A percentile compares a stretch with the other conserved stretches of the same genome.
phyloP scores from a whole-genome alignment of 1,140 invertebrate genomes.

The Rhopalosiphum maidis region DNA sequence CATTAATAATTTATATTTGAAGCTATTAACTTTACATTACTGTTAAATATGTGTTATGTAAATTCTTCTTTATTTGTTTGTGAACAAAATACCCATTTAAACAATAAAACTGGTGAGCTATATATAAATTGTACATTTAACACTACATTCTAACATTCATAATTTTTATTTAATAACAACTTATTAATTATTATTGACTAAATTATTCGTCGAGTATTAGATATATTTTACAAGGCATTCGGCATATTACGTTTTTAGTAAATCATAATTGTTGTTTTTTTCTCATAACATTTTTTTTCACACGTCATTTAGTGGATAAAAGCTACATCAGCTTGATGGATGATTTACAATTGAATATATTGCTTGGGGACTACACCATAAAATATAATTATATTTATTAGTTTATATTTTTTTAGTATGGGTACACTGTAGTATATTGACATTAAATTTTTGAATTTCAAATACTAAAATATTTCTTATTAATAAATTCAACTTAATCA shows the following conservation, averaged over 20 bases:
- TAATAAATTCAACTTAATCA: not conserved
- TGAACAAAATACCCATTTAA: slow-evolving; percentile 8
- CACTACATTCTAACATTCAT: not conserved
- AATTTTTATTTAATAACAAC: not conserved
- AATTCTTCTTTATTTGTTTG: slow-evolving; percentile 39
- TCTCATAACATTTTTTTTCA: not conserved
- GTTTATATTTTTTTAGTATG: not conserved
- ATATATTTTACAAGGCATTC: slow-evolving; percentile 45
- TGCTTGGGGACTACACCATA: not conserved
- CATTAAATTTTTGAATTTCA: not conserved
- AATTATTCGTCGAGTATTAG: slow-evolving; percentile 44
- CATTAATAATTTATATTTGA: not conserved
- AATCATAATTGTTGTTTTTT: not conserved
- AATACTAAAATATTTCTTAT: not conserved
- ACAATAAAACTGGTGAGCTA: slow-evolving; percentile 16
- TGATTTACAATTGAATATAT: not conserved
- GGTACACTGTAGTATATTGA: not conserved
- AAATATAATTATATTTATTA: not conserved
- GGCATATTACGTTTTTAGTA: slow-evolving; percentile 16
- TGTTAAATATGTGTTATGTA: slow-evolving; percentile 19
- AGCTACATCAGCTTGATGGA: not conserved
- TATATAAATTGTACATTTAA: not conserved
- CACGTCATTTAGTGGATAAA: not conserved
- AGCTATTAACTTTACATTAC: not conserved
- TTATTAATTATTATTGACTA: not conserved